These are phyloP conservation scores for Andrena trimmerana DNA, from an alignment of 2,888 invertebrate species.

Conservation along the genomic window DNA sequence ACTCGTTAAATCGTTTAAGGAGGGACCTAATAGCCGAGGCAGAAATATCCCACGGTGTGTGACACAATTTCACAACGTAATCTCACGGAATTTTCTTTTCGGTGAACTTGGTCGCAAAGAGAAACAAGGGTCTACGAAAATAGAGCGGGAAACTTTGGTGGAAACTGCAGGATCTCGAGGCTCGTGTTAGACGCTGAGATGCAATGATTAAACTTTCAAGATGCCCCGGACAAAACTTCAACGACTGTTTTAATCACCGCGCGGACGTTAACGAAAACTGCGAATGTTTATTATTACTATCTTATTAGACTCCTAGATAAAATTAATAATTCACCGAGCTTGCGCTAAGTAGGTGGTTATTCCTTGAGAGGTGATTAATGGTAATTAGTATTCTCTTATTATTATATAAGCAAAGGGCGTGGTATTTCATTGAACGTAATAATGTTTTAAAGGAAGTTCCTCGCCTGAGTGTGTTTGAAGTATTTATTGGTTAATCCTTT, in stretches of 20 bases:
- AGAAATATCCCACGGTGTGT: conserved; percentile 32
- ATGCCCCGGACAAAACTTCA: conserved; percentile 12
- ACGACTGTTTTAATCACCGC: conserved; percentile 22
- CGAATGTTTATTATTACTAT: conserved; percentile 30
- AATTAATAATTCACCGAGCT: conserved; percentile 38
- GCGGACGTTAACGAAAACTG: conserved; percentile 1
- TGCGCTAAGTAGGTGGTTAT: background rate
- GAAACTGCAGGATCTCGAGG: background rate
- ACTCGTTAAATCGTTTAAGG: background rate
- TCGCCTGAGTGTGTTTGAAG: too few species aligned
- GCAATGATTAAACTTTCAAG: conserved; percentile 46
- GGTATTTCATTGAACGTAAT: background rate
- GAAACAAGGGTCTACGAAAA: conserved; percentile 42
- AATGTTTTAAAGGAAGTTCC: too few species aligned
- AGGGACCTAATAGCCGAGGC: too few species aligned
- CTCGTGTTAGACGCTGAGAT: conserved; percentile 20
- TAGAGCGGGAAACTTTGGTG: conserved; percentile 35
- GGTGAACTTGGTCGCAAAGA: conserved; percentile 24
- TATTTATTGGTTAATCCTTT: too few species aligned
- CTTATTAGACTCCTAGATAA: conserved; percentile 11
- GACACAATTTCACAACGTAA: conserved; percentile 45
- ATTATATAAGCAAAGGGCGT: background rate
- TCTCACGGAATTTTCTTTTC: conserved; percentile 27
- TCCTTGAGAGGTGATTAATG: background rate
- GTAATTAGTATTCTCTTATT: background rate